Evolutionary conservation across 2,888 invertebrate species (phyloP).

Genomic region (Dryadula phaetusa): DNA sequence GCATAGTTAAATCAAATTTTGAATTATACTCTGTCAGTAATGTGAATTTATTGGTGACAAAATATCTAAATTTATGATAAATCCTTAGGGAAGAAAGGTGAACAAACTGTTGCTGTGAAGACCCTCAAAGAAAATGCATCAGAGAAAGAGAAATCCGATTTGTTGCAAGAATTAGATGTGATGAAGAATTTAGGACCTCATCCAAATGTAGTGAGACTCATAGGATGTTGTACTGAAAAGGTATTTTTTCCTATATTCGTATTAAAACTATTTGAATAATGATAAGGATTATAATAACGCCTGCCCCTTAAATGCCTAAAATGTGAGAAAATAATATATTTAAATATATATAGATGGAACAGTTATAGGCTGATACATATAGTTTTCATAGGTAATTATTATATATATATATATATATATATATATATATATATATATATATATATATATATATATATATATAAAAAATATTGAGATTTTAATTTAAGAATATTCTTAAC

Average conservation of each 20-base stretch:
- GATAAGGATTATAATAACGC: no score
- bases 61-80: neutral
- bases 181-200: conserved; percentile 97
- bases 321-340: no score
- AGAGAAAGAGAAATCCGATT: conserved; percentile 93
- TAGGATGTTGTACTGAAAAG: conserved; percentile 95
- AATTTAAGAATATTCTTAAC: neutral
- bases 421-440: no score
- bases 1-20: no score
- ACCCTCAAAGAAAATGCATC: conserved; percentile 96
- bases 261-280: no score
- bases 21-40: no score
- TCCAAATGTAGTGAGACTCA: conserved; percentile 93
- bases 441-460: neutral
- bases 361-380: no score
- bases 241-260: conserved; percentile 50
- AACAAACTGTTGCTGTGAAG: conserved; percentile 95
- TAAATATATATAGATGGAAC: no score
- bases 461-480: neutral
- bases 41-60: neutral
- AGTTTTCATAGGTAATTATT: no score
- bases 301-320: no score
- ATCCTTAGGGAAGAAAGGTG: conserved; percentile 86
- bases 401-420: no score
- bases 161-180: conserved; percentile 94